These are phyloP conservation scores for Tarsius wallacei DNA, from an alignment of 2,797 vertebrate species.

Conservation along the genomic window DNA sequence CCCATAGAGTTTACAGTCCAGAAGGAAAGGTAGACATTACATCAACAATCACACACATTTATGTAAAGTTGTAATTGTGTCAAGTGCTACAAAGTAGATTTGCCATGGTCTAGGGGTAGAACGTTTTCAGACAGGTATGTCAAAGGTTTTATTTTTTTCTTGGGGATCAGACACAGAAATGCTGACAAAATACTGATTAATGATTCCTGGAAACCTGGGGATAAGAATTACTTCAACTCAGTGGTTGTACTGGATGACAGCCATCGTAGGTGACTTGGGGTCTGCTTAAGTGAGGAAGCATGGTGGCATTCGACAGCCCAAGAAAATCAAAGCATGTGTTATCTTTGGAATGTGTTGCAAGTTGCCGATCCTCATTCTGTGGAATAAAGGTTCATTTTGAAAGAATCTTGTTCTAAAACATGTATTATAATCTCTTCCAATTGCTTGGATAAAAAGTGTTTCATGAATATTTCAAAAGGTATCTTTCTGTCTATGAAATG, in stretches of 20 bases:
- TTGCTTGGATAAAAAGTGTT: conserved; percentile 6
- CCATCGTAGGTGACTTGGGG: not conserved
- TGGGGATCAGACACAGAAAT: not conserved
- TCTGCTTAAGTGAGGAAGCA: not conserved
- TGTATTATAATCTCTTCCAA: conserved; percentile 49
- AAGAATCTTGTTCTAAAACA: conserved; percentile 19
- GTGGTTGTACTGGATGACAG: not conserved
- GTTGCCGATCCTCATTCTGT: not conserved
- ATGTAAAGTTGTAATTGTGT: not conserved
- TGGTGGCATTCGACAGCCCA: not conserved
- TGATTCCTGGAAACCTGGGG: not conserved
- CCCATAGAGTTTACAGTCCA: not conserved
- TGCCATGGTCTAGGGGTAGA: not conserved
- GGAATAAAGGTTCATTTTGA: not conserved
- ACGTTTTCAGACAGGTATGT: not conserved
- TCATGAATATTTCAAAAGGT: conserved; percentile 45
- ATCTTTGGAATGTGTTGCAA: not conserved
- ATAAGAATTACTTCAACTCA: not conserved
- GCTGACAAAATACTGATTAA: not conserved
- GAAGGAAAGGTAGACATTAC: not conserved
- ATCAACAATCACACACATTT: not conserved
- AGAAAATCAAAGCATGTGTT: not conserved
- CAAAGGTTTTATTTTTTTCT: not conserved
- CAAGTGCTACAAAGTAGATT: not conserved
- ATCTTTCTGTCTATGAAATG: not conserved